Percentiles rank a stretch among this genome's conserved stretches.
Conservation (phyloP, 2,888 invertebrate species). For the Yponomeuta cagnagella region DNA sequence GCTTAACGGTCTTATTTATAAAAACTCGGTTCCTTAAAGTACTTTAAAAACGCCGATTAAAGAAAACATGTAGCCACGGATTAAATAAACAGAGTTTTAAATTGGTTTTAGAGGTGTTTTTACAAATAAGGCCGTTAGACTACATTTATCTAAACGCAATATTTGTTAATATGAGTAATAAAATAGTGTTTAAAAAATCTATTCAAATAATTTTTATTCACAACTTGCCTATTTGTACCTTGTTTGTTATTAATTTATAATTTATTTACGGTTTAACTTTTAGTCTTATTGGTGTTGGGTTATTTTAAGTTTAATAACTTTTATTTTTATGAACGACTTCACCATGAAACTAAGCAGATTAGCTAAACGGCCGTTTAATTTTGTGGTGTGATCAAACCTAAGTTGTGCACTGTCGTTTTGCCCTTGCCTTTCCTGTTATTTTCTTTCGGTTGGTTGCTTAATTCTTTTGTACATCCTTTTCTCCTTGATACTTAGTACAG, state of each 20-base stretch:
- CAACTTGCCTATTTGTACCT: background rate
- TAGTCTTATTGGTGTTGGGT: slow-evolving; percentile 21
- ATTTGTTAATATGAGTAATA: slow-evolving; percentile 3
- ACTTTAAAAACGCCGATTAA: no score
- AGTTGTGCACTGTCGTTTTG: slow-evolving; percentile 52
- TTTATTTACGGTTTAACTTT: background rate
- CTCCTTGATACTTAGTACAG: background rate
- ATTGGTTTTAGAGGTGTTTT: no score
- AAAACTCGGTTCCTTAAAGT: no score
- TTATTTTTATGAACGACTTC: slow-evolving; percentile 11
- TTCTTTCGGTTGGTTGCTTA: slow-evolving; percentile 16
- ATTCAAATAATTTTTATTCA: background rate
- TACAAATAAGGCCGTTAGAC: no score
- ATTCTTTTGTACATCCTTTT: slow-evolving; percentile 17
- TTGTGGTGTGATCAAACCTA: slow-evolving; percentile 19
- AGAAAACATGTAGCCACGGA: no score
- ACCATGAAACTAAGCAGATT: background rate
- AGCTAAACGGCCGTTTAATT: slow-evolving; percentile 22
- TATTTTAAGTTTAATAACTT: slow-evolving; percentile 23
- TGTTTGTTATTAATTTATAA: background rate
- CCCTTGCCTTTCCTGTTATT: slow-evolving; percentile 25
- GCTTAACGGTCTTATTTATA: background rate
- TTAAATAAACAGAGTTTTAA: no score
- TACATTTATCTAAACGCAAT: background rate
- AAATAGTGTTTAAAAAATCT: background rate